Percentiles rank a stretch among this genome's conserved stretches.
Evolutionary conservation across 2,113 vertebrate genomes (phyloP).

Genomic region (Symphodus melops): DNA sequence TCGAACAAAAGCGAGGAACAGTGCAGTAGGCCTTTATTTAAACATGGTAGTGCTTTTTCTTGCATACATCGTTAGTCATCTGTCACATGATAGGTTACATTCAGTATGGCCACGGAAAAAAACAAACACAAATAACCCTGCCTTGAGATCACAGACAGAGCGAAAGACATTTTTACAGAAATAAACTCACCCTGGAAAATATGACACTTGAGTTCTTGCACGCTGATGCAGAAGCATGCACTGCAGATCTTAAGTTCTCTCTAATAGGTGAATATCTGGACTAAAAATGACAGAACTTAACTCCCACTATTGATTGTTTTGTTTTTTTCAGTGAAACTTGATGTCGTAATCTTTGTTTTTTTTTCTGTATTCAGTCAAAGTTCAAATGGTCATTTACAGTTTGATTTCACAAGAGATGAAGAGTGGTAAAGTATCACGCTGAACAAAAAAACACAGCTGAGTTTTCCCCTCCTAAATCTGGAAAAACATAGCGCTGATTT

Average conservation of each 20-base stretch:
- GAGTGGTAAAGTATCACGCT: neutral
- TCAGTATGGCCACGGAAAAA: slow-evolving; percentile 85
- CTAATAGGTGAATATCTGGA: slow-evolving; percentile 29
- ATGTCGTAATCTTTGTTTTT: neutral
- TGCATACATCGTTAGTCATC: slow-evolving; percentile 88
- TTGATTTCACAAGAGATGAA: slow-evolving; percentile 3
- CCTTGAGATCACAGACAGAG: slow-evolving; percentile 41
- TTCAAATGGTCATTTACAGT: slow-evolving; percentile 52
- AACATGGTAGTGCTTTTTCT: slow-evolving; percentile 85
- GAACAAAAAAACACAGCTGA: neutral
- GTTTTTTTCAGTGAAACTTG: slow-evolving; percentile 4
- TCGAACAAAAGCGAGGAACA: slow-evolving; percentile 62
- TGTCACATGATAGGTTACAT: slow-evolving; percentile 85
- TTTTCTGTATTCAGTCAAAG: slow-evolving; percentile 13
- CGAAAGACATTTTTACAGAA: slow-evolving; percentile 60
- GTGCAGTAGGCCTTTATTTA: slow-evolving; percentile 87
- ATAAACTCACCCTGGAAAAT: slow-evolving; percentile 40
- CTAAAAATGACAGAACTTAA: slow-evolving; percentile 15
- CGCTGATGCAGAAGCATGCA: slow-evolving; percentile 59
- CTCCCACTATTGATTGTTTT: neutral
- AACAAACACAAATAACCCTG: slow-evolving; percentile 51
- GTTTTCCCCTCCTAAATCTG: no score
- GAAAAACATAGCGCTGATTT: neutral
- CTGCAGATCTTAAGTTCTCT: slow-evolving; percentile 20
- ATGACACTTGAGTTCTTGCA: slow-evolving; percentile 40